Percentiles rank a stretch among this genome's conserved stretches.
These are phyloP conservation scores for Apistogramma diplotaenia DNA, from an alignment of 2,113 vertebrate genomes.

Conservation along the genomic window DNA sequence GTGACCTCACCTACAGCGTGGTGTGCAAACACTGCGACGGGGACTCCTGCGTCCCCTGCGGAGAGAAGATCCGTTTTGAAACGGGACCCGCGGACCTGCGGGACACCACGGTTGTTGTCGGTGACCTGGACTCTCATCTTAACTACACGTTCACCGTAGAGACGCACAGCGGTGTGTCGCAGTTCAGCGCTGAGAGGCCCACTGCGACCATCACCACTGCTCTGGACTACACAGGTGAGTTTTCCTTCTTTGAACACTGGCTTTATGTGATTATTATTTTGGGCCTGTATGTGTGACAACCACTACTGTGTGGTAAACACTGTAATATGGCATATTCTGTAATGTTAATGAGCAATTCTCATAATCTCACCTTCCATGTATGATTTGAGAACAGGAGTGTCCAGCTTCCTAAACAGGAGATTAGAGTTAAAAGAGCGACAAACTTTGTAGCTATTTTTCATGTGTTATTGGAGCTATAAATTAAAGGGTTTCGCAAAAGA, in stretches of 20 bases:
- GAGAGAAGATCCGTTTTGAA: slow-evolving; percentile 80
- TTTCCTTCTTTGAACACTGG: neutral
- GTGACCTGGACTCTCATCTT: slow-evolving; percentile 87
- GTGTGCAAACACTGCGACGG: slow-evolving; percentile 85
- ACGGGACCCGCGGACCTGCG: slow-evolving; percentile 58
- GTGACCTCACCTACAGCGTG: slow-evolving; percentile 84
- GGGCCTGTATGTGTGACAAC: neutral
- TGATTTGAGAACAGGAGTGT: neutral
- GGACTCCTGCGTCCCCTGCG: slow-evolving; percentile 79
- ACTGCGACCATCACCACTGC: slow-evolving; percentile 76
- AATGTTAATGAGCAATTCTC: neutral
- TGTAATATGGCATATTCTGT: neutral
- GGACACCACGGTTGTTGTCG: slow-evolving; percentile 70
- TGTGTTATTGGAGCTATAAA: neutral
- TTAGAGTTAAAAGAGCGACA: neutral
- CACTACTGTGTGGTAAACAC: neutral
- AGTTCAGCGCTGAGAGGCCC: slow-evolving; percentile 71
- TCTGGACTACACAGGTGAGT: slow-evolving; percentile 88
- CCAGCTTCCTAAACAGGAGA: neutral
- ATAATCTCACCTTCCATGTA: neutral
- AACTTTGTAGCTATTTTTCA: neutral
- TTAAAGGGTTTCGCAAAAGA: neutral
- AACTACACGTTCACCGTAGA: slow-evolving; percentile 94
- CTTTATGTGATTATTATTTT: neutral
- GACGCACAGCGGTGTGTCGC: slow-evolving; percentile 86